phyloP scores from a whole-genome alignment of 2,113 vertebrate species.

The Chrysochloris asiatica region DNA sequence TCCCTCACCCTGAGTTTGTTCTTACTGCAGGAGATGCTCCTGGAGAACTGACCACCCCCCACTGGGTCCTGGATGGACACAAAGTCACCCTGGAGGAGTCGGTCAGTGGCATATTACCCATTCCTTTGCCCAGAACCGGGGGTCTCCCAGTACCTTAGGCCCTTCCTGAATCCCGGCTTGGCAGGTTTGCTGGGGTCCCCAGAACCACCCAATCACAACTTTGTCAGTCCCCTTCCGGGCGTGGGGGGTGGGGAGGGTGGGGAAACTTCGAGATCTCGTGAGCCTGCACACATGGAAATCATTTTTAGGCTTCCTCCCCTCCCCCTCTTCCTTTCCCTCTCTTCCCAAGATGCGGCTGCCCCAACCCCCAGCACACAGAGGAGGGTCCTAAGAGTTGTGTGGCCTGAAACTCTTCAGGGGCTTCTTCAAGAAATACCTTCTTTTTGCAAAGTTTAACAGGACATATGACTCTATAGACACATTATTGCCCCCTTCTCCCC shows the following conservation, averaged over 20 bases:
- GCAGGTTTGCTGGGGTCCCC: background rate
- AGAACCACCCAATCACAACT: background rate
- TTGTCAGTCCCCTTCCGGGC: background rate
- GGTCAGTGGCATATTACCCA: constrained; percentile 45
- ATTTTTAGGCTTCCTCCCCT: constrained; percentile 23
- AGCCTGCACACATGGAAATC: constrained; percentile 67
- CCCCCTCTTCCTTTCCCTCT: background rate
- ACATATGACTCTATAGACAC: background rate
- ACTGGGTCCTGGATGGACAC: constrained; percentile 61
- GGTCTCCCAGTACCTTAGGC: background rate
- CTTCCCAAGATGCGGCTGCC: background rate
- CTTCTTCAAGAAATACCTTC: background rate
- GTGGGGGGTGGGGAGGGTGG: background rate
- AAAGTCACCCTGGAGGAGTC: constrained; percentile 11
- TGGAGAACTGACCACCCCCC: constrained; percentile 61
- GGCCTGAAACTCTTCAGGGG: background rate
- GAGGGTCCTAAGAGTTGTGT: background rate
- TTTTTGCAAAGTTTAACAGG: background rate
- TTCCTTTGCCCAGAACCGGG: background rate
- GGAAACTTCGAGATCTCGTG: background rate
- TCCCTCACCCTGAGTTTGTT: constrained; percentile 4
- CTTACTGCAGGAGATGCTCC: constrained; percentile 28
- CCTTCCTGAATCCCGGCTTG: too few species aligned
- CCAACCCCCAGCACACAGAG: background rate
- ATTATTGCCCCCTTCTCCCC: background rate